Evolutionary conservation across 1,140 invertebrate genomes (phyloP).

Genomic region (Pachypeltis micranthus): DNA sequence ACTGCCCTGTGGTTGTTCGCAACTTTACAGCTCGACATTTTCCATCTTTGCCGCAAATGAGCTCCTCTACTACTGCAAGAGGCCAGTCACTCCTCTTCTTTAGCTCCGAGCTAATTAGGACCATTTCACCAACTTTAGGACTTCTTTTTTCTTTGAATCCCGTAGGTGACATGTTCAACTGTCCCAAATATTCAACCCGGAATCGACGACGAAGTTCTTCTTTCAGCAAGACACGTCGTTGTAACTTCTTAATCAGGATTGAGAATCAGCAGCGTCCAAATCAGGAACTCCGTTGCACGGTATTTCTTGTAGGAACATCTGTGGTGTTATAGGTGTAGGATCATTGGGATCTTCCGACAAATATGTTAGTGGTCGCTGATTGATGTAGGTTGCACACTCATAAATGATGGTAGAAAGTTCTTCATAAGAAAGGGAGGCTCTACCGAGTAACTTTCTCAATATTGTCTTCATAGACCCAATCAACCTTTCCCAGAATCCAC

Average conservation of each 20-base stretch:
- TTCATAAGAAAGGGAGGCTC: slow-evolving; percentile 27
- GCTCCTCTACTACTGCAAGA: slow-evolving; percentile 25
- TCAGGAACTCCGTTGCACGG: slow-evolving; percentile 24
- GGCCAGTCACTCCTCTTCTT: slow-evolving; percentile 29
- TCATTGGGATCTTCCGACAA: slow-evolving; percentile 27
- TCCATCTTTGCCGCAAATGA: slow-evolving; percentile 27
- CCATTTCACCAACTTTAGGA: slow-evolving; percentile 20
- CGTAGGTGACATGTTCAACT: not conserved
- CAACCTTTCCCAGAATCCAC: slow-evolving; percentile 35
- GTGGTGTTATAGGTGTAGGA: slow-evolving; percentile 19
- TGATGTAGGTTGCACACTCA: slow-evolving; percentile 30
- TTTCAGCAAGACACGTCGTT: not conserved
- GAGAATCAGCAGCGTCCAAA: slow-evolving; percentile 3
- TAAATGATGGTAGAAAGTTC: slow-evolving; percentile 31
- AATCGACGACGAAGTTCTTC: slow-evolving; percentile 12
- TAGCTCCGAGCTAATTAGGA: slow-evolving; percentile 25
- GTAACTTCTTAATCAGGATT: not conserved
- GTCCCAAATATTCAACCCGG: slow-evolving; percentile 16
- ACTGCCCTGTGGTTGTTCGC: too few relatives aligned
- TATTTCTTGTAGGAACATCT: slow-evolving; percentile 29
- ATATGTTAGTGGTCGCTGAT: slow-evolving; percentile 33
- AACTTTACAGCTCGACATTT: slow-evolving; percentile 24
- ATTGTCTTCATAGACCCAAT: slow-evolving; percentile 32
- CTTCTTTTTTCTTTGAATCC: not conserved
- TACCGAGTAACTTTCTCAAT: slow-evolving; percentile 28